Conservation (phyloP, 2,888 invertebrate genomes). For the Caradrina kadenii region DNA sequence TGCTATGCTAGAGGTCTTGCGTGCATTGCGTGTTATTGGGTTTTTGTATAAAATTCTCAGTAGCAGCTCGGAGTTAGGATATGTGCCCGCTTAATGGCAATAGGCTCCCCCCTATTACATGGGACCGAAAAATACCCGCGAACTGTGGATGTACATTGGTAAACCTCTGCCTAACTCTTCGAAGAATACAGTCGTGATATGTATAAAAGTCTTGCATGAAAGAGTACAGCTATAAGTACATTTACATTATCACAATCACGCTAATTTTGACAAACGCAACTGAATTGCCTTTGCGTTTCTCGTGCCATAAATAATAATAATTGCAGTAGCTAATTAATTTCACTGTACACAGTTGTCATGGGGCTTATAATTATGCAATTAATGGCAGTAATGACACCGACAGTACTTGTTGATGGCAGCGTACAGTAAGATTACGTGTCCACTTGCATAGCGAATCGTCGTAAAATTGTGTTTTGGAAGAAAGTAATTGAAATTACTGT, state of each 20-base stretch:
- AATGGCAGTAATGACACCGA: conserved; percentile 41
- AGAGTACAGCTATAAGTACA: background rate
- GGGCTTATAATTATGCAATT: conserved; percentile 55
- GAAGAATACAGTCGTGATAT: no score
- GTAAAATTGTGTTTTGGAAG: conserved; percentile 40
- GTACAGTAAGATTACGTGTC: conserved; percentile 13
- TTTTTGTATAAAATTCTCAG: no score
- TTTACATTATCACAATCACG: background rate
- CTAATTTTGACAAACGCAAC: conserved; percentile 9
- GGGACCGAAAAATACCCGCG: no score
- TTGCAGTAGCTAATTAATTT: conserved; percentile 58
- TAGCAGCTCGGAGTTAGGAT: no score
- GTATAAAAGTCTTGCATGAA: background rate
- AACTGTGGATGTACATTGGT: no score
- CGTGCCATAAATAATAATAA: conserved; percentile 44
- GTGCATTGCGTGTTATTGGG: no score
- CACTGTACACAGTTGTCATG: conserved; percentile 44
- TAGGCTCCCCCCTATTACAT: no score
- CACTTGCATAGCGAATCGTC: conserved; percentile 33
- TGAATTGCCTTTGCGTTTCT: conserved; percentile 21
- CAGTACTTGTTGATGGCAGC: conserved; percentile 16
- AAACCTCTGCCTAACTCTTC: no score
- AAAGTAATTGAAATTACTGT: conserved; percentile 33
- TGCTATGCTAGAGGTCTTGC: no score
- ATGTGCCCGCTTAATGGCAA: no score